These are phyloP conservation scores for Acropora yongei DNA, from an alignment of 64 coral and sea anemone species.

Conservation along the genomic window DNA sequence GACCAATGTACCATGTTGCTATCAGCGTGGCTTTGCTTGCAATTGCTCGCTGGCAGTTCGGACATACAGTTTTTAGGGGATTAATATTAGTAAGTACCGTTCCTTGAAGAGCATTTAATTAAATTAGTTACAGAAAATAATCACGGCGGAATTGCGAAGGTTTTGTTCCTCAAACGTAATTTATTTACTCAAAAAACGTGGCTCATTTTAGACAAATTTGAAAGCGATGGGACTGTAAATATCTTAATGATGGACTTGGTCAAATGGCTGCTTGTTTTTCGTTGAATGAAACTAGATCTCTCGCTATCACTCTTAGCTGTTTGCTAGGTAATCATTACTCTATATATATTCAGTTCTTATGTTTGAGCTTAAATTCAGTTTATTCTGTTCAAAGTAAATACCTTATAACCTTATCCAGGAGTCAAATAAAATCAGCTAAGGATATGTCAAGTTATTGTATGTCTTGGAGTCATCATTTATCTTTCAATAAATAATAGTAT, in stretches of 20 bases:
- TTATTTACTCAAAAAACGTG: not conserved
- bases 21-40: too few relatives aligned
- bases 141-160: not conserved
- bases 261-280: constrained; percentile 9
- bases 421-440: not conserved
- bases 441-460: not conserved
- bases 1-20: too few relatives aligned
- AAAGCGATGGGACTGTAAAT: not conserved
- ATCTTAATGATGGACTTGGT: not conserved
- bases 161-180: not conserved
- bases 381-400: not conserved
- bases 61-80: too few relatives aligned
- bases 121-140: not conserved
- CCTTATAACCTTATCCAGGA: not conserved
- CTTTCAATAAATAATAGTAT: not conserved
- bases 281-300: not conserved
- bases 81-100: too few relatives aligned
- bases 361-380: not conserved
- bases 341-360: not conserved
- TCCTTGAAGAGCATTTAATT: not conserved
- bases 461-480: not conserved
- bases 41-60: too few relatives aligned
- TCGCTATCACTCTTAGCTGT: not conserved
- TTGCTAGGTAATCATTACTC: not conserved
- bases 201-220: not conserved